A percentile compares a stretch with the other conserved stretches of the same genome.
These are phyloP conservation scores for Cephus pulcher DNA, from an alignment of 2,888 invertebrate genomes.

Conservation along the genomic window DNA sequence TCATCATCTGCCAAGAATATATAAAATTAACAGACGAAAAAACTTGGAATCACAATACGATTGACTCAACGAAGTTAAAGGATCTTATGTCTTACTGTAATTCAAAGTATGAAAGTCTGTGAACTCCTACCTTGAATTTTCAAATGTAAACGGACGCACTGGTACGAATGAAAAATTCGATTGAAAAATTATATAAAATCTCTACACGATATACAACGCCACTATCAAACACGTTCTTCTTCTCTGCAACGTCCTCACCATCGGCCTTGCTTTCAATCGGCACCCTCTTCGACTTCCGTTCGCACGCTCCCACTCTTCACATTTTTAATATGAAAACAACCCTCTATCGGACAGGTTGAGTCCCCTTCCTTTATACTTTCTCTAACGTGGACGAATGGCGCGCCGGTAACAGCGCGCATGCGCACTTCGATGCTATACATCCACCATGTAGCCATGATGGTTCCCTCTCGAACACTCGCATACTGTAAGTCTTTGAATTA, in stretches of 20 bases:
- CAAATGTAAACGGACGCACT: background rate
- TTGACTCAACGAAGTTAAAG: background rate
- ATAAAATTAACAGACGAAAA: constrained; percentile 5
- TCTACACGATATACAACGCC: background rate
- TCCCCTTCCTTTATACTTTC: background rate
- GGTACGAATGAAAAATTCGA: background rate
- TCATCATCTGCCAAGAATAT: constrained; percentile 66
- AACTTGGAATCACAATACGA: background rate
- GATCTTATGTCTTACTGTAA: background rate
- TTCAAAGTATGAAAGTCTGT: background rate
- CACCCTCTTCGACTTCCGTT: constrained; percentile 1
- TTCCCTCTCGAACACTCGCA: constrained; percentile 22
- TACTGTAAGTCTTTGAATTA: background rate
- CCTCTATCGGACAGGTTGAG: background rate
- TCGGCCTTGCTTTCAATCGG: background rate
- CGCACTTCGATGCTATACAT: constrained; percentile 26
- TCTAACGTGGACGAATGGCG: constrained; percentile 61
- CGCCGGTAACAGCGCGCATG: constrained; percentile 38
- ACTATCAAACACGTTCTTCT: background rate
- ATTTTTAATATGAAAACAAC: background rate
- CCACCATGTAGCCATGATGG: constrained; percentile 39
- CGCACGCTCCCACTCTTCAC: background rate
- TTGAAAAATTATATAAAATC: background rate
- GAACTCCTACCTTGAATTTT: background rate
- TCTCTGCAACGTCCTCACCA: background rate